phyloP scores from a whole-genome alignment of 2,888 invertebrate species.

The Eustalomyia histrio region DNA sequence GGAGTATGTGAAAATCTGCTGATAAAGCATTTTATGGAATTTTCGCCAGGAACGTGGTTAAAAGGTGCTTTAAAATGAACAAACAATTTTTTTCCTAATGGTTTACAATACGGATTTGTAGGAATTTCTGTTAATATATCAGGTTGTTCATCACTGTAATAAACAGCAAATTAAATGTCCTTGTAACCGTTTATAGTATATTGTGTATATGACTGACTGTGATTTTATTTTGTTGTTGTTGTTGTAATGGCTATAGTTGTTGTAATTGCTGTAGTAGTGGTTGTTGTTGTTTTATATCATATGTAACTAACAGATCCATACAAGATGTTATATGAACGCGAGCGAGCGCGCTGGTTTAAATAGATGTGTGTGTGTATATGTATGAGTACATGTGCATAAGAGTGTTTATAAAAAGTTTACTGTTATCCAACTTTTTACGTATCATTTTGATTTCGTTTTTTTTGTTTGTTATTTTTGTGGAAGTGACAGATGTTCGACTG shows the following conservation, averaged over 20 bases:
- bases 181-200: conserved; percentile 52
- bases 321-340: conserved; percentile 23
- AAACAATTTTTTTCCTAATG: too few relatives aligned
- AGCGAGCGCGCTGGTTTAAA: neutral
- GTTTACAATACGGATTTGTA: neutral
- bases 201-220: conserved; percentile 17
- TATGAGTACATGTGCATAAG: conserved; percentile 1
- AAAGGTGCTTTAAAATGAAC: too few relatives aligned
- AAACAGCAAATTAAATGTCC: conserved; percentile 35
- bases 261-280: neutral
- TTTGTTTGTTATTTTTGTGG: conserved; percentile 20
- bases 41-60: too few relatives aligned
- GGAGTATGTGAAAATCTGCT: too few relatives aligned
- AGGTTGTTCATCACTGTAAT: conserved; percentile 27
- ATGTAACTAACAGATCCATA: conserved; percentile 39
- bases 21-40: too few relatives aligned
- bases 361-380: neutral
- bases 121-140: neutral
- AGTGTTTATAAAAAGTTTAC: conserved; percentile 26
- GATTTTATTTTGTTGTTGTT: conserved; percentile 30
- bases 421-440: conserved; percentile 48
- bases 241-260: neutral
- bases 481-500: conserved; percentile 53
- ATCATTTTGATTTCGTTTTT: conserved; percentile 23
- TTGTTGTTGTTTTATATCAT: conserved; percentile 17